These are phyloP conservation scores for Pelusios castaneus DNA, from an alignment of 2,113 vertebrate species.

Conservation along the genomic window DNA sequence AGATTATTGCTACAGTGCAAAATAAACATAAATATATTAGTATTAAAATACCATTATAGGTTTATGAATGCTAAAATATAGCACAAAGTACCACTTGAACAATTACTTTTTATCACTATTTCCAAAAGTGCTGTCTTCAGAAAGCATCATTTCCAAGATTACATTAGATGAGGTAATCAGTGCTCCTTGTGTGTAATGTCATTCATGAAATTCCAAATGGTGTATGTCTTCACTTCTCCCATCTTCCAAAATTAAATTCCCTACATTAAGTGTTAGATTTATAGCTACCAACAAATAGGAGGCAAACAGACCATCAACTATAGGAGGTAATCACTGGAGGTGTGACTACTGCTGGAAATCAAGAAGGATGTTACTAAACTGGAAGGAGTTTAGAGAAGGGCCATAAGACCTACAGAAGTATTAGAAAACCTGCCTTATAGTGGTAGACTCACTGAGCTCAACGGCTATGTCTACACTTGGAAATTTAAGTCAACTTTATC, in stretches of 20 bases:
- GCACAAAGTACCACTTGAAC: not conserved
- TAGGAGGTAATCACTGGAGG: not conserved
- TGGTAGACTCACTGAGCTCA: not conserved
- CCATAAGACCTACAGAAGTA: not conserved
- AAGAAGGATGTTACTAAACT: not conserved
- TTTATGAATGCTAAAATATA: not conserved
- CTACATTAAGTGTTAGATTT: not conserved
- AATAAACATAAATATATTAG: accelerated
- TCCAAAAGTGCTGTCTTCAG: not conserved
- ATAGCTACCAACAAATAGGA: not conserved
- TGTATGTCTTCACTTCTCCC: not conserved
- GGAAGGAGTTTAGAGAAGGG: not conserved
- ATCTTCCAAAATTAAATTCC: not conserved
- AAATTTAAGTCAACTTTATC: no score
- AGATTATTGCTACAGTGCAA: not conserved
- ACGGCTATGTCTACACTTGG: no score
- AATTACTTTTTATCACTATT: not conserved
- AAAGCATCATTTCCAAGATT: not conserved
- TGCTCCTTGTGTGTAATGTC: not conserved
- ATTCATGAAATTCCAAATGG: not conserved
- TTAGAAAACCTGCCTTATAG: not conserved
- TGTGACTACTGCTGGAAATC: not conserved
- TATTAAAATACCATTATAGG: not conserved
- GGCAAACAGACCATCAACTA: not conserved
- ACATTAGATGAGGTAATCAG: not conserved